Base-by-base conservation (phyloP, 2,888 invertebrate genomes). In the Kryphioiulus occultus region DNA sequence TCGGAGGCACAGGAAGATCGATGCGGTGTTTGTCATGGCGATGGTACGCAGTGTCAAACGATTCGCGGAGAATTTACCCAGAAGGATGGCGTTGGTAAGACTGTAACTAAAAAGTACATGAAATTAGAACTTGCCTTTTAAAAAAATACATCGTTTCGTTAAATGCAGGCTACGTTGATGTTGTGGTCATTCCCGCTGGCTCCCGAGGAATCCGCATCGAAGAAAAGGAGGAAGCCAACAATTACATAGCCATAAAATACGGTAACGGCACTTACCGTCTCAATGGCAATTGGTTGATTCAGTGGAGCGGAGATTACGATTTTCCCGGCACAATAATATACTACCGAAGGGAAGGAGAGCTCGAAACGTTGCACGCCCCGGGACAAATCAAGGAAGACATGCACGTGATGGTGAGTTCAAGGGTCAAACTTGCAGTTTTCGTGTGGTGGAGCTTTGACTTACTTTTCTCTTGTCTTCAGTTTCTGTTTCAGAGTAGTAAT, bases 21-120 rank as follows among this genome's bases (percentile, higher is more conserved):
- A 85, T 97, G 97, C 91, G 97, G 97, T 9, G 93, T 96, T 86
- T 97, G 97, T 91, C 95, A 95, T 90, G 97, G 97, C 7, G 95
- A 95, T 91, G 96, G 96, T 15, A 95, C 95, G 22, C 95, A 95
- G 89, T 97, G 97, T 92, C 95, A 95, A 90, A 95, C 95, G 42
- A 94, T 95, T 88, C 93, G 94, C 89, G 94, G 94, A 19, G 91
- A 93, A 88, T 95, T 94, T 91, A 93, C 92, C 78, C 92, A 93
- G 89, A 92, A 92, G 19, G 92, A 93, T 89, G 92, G 92, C 85
- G 90, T 92, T 44, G 93, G 93, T 93, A 90, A 90, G 89, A 30
- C 32, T n/a, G n/a, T n/a, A n/a, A n/a, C n/a, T n/a, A 39, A 3
- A 39, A 88, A 0, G 3, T 19, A 15, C 7, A 4, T 86, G 22